Conservation (phyloP, 1,140 invertebrate species). For the Phthorimaea operculella region DNA sequence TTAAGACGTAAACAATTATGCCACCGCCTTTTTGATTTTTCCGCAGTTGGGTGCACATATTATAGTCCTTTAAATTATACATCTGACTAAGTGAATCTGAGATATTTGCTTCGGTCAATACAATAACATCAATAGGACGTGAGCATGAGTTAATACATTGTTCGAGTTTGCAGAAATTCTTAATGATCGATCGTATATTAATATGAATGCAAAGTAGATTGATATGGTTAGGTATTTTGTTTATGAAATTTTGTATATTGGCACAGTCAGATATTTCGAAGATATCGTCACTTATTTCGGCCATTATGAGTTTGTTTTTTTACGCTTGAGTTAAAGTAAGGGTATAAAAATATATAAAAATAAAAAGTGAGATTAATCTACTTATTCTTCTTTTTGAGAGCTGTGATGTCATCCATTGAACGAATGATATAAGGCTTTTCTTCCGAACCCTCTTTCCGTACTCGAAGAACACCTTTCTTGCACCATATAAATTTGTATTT, state of each 20-base stretch:
- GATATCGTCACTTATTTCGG: not conserved
- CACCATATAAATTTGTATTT: not conserved
- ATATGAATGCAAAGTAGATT: not conserved
- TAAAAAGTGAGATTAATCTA: not conserved
- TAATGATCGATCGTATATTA: slow-evolving; percentile 2
- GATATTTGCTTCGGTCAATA: slow-evolving; percentile 2
- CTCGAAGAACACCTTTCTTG: slow-evolving; percentile 1
- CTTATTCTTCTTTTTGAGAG: not conserved
- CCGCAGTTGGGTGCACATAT: not conserved
- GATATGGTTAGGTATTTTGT: not conserved
- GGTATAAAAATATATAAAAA: not conserved
- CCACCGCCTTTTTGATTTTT: not conserved
- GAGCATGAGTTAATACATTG: not conserved
- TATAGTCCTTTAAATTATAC: not conserved
- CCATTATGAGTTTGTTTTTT: not conserved
- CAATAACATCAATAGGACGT: not conserved
- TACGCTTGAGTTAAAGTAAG: not conserved
- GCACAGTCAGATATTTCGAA: not conserved
- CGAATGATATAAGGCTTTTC: not conserved
- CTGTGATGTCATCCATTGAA: not conserved
- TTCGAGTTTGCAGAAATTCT: slow-evolving; percentile 1
- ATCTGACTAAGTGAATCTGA: not conserved
- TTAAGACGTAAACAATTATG: slow-evolving; percentile 1
- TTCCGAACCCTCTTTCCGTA: not conserved
- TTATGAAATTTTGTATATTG: not conserved